Evolutionary conservation across 2,888 invertebrate genomes (phyloP).

Genomic region (Megastigmus dorsalis): DNA sequence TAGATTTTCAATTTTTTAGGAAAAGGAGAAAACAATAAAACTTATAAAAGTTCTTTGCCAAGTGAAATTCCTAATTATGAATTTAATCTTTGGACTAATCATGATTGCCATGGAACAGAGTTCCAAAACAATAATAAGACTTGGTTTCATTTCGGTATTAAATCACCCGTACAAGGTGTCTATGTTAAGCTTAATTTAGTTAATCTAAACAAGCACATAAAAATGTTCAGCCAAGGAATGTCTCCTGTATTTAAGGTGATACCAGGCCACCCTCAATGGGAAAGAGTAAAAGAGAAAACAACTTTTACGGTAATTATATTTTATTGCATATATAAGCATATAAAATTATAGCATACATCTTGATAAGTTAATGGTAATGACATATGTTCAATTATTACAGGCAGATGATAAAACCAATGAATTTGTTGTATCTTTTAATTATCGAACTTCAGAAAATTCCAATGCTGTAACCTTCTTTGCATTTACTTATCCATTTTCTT

Average conservation of each 20-base stretch:
- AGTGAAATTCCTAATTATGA: slow-evolving; percentile 83
- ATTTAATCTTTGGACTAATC: slow-evolving; percentile 92
- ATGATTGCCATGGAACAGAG: slow-evolving; percentile 90
- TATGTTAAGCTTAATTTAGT: slow-evolving; percentile 87
- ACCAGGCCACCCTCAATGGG: slow-evolving; percentile 89
- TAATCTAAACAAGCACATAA: slow-evolving; percentile 92
- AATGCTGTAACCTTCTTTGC: slow-evolving; percentile 89
- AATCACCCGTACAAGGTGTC: slow-evolving; percentile 76
- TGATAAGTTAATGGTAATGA: too few relatives aligned
- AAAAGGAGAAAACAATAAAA: slow-evolving; percentile 60
- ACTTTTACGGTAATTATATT: slow-evolving; percentile 80
- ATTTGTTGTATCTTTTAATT: slow-evolving; percentile 85
- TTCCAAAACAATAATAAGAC: slow-evolving; percentile 93
- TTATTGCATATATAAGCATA: slow-evolving; percentile 20
- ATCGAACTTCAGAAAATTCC: slow-evolving; percentile 81
- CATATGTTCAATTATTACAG: slow-evolving; percentile 74
- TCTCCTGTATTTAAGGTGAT: slow-evolving; percentile 85
- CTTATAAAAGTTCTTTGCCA: slow-evolving; percentile 55
- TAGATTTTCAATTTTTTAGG: slow-evolving; percentile 41
- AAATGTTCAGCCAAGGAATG: slow-evolving; percentile 94
- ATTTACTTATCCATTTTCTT: slow-evolving; percentile 93
- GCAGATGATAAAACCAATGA: slow-evolving; percentile 80
- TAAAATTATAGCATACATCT: not conserved
- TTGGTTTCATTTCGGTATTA: slow-evolving; percentile 94
- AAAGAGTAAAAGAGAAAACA: slow-evolving; percentile 87